Evolutionary conservation across 2,888 invertebrate species (phyloP).

Genomic region (Drosophila aldrichi): DNA sequence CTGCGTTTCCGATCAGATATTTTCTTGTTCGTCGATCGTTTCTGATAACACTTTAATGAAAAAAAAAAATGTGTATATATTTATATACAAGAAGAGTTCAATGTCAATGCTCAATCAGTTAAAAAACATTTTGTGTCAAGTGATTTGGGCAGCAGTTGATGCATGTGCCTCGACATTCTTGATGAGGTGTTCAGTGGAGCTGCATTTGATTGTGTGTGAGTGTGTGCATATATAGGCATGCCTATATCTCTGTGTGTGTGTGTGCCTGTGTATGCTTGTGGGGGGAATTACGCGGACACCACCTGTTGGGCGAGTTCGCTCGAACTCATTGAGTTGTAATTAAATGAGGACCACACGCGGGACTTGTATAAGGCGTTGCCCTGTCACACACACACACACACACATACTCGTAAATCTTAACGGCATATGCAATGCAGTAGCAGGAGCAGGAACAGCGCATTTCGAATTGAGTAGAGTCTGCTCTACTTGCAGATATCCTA

Average conservation of each 20-base stretch:
- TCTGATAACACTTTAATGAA: constrained; percentile 44
- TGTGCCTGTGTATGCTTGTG: neutral
- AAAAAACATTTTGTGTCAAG: constrained; percentile 61
- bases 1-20: constrained; percentile 32
- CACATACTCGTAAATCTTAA: constrained; percentile 60
- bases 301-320: constrained; percentile 73
- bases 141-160: constrained; percentile 53
- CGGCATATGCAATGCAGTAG: constrained; percentile 41
- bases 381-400: constrained; percentile 34
- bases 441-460: constrained; percentile 26
- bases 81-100: constrained; percentile 54
- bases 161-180: constrained; percentile 34
- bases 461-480: constrained; percentile 19
- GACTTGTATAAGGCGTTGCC: constrained; percentile 48
- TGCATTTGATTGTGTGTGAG: constrained; percentile 4
- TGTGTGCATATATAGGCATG: too few species aligned
- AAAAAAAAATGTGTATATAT: neutral
- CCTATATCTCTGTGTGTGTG: neutral
- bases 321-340: constrained; percentile 79
- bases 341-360: constrained; percentile 69
- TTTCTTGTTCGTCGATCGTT: constrained; percentile 20
- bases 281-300: constrained; percentile 40
- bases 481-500: neutral
- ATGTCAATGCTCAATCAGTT: constrained; percentile 71
- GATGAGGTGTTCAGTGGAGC: constrained; percentile 7